A percentile compares a stretch with the other conserved stretches of the same genome.
phyloP scores from a whole-genome alignment of 2,797 vertebrate species.

The Macropus fuliginosus region DNA sequence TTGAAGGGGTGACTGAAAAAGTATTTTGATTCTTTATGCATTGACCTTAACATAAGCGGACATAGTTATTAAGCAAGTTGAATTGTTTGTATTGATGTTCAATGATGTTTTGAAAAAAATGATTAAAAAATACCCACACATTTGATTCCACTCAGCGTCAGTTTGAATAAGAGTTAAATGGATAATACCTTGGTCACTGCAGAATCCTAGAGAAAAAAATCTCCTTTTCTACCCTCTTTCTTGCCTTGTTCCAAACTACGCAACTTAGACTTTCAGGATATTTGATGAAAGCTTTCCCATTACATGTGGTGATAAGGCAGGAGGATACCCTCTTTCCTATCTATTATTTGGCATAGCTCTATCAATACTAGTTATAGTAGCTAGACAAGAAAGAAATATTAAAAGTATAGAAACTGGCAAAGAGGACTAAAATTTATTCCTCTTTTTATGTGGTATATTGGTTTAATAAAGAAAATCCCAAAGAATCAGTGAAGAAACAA shows the following conservation, averaged over 20 bases:
- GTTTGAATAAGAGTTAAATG: neutral
- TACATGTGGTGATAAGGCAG: neutral
- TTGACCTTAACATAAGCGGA: neutral
- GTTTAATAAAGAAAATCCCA: neutral
- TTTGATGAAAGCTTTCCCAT: neutral
- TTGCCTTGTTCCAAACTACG: neutral
- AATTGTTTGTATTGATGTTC: neutral
- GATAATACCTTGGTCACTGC: neutral
- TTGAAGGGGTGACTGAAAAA: neutral
- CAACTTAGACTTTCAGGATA: neutral
- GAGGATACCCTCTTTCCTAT: neutral
- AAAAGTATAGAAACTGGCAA: neutral
- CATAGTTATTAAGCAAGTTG: neutral
- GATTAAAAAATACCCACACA: neutral
- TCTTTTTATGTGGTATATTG: neutral
- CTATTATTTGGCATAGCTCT: neutral
- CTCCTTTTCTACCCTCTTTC: neutral
- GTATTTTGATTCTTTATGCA: neutral
- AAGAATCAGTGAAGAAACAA: neutral
- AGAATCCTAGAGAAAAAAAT: neutral
- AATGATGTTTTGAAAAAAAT: neutral
- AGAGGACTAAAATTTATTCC: too few relatives aligned
- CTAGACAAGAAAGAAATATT: neutral
- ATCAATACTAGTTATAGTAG: neutral
- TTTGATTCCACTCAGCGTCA: neutral